phyloP scores from a whole-genome alignment of 2,113 vertebrate species.

The Pedionomus torquatus region DNA sequence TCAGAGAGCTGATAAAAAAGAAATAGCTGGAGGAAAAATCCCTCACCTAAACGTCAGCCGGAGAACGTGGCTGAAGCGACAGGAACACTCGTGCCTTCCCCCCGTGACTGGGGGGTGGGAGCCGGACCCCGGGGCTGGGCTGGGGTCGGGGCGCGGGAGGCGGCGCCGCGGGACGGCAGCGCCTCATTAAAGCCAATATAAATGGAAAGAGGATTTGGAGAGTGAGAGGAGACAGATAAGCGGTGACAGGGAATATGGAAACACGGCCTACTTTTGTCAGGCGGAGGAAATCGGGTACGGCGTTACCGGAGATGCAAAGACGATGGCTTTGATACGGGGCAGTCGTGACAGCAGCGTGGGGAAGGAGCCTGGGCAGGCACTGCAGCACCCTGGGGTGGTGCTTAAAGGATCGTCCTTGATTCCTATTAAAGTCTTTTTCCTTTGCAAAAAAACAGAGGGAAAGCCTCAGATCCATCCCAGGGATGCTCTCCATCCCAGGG shows the following conservation, averaged over 20 bases:
- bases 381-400: fast-evolving
- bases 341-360: neutral
- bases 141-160: fast-evolving
- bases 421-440: neutral
- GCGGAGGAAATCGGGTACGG: neutral
- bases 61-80: fast-evolving
- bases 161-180: neutral
- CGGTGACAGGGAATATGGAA: neutral
- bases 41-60: neutral
- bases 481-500: neutral
- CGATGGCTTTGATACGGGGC: fast-evolving
- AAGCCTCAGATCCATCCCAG: neutral
- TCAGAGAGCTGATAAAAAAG: neutral
- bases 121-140: fast-evolving
- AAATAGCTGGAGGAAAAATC: neutral
- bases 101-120: neutral
- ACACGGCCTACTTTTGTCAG: neutral
- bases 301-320: neutral
- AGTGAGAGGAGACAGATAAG: neutral
- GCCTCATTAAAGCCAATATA: neutral
- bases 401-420: neutral
- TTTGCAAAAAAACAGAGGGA: neutral
- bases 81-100: neutral
- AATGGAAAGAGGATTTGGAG: constrained; percentile 34
- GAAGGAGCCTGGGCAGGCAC: neutral